Base-by-base conservation (phyloP, 1,140 invertebrate genomes). In the Lysiphlebus fabarum region DNA sequence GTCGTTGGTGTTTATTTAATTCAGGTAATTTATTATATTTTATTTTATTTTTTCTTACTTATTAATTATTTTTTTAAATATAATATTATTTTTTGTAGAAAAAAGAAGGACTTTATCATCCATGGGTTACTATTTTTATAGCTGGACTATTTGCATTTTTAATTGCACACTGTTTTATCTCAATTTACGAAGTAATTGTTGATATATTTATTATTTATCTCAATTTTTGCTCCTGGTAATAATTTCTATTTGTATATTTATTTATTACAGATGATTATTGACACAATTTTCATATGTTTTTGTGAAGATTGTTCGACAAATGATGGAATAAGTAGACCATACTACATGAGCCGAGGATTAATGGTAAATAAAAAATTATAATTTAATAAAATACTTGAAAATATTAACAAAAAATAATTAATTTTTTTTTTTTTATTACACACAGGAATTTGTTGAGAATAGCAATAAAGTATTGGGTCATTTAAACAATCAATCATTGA, bases 281-380 rank as follows among this genome's bases (percentile, higher is more conserved):
- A 93, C 66, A 88, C 90, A 10, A 85, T 93, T 65, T 87, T 92
- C 68, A 70, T 93, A 11, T 93, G 90, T 69, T 93, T 94, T 79
- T 89, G 92, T 78, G 89, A 90, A 75, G 88, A 90, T 66, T 88
- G 84, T 67, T 81, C 85, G 48, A 76, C 83, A 57, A 92, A 92
- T 72, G 89, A 92, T 78, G 90, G 90, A 2, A 80, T 86, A 10
- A 81, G 75, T 7, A 81, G 81, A 60, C 88, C 87, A 1, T 92
- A 90, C 69, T 91, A 78, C 70, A 91, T 91, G 87, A 88, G 86
- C 63, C 82, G 81, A 67, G 85, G 84, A 53, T 74, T 92, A 6
- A 90, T 90, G 89, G 74, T 77, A 62, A 62, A 45, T 43, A 7
- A 42, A 50, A 45, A 67, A 70, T 70, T 66, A 44, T 45, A 58